These are phyloP conservation scores for Nycticryphes semicollaris DNA, from an alignment of 2,113 vertebrate genomes.

Conservation along the genomic window DNA sequence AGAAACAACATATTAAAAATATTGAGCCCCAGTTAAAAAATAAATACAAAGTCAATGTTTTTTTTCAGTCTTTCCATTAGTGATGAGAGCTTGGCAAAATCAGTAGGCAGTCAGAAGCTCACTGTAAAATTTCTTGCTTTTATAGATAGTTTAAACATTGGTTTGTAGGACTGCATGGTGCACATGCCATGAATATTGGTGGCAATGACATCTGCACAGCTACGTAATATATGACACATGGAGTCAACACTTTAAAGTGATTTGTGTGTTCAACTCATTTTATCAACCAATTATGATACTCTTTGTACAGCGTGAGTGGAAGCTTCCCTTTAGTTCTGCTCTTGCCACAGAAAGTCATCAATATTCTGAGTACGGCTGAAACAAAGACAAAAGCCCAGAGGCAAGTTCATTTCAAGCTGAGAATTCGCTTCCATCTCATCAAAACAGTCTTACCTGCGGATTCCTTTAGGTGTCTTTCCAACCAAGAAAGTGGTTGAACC, in stretches of 20 bases:
- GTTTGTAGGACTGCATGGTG: neutral
- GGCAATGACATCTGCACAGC: neutral
- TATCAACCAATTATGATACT: neutral
- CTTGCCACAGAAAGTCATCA: neutral
- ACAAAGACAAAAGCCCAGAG: neutral
- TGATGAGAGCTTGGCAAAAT: neutral
- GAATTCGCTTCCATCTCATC: neutral
- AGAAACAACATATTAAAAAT: neutral
- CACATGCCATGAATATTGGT: neutral
- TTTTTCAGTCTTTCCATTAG: neutral
- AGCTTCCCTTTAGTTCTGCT: neutral
- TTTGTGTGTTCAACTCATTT: neutral
- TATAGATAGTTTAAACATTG: neutral
- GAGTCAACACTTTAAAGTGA: neutral
- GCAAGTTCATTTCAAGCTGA: neutral
- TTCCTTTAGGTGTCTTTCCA: conserved; percentile 83
- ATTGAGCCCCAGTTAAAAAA: neutral
- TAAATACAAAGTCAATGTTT: neutral
- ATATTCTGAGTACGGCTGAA: neutral
- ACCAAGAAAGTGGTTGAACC: conserved; percentile 78
- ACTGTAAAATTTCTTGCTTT: neutral
- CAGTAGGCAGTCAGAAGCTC: neutral
- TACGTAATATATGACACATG: neutral
- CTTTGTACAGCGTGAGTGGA: neutral
- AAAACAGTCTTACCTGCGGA: conserved; percentile 79